Conservation (phyloP, 2,888 invertebrate species). For the Uloborus plumipes region DNA sequence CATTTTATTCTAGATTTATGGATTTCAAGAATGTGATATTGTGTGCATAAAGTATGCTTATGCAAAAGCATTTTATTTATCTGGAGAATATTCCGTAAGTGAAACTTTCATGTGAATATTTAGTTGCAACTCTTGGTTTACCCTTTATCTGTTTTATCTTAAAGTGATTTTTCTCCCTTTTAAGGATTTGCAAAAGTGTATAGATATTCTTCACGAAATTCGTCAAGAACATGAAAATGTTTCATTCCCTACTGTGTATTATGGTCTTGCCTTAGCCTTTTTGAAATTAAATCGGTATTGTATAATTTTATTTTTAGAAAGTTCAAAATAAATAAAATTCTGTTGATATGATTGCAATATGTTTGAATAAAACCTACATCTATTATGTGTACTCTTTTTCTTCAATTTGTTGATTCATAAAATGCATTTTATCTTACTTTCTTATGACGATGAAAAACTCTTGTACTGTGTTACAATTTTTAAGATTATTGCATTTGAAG, state of each 20-base stretch:
- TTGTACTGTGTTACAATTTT: no score
- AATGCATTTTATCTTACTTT: no score
- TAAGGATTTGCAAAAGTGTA: constrained; percentile 56
- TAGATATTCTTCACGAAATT: constrained; percentile 46
- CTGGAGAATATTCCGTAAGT: constrained; percentile 48
- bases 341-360: no score
- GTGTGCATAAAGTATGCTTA: constrained; percentile 56
- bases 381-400: no score
- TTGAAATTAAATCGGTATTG: constrained; percentile 53
- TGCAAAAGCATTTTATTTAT: constrained; percentile 35
- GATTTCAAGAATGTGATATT: constrained; percentile 40
- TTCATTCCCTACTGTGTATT: constrained; percentile 59
- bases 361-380: no score
- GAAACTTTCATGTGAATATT: neutral
- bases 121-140: neutral
- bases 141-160: neutral
- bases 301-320: neutral
- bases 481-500: no score
- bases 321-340: neutral
- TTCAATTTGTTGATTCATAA: no score
- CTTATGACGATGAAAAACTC: no score
- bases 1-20: constrained; percentile 14
- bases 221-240: constrained; percentile 28
- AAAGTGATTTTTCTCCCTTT: neutral
- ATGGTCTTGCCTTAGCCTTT: constrained; percentile 47